Evolutionary conservation across 1,140 invertebrate genomes (phyloP).

Genomic region (Lucilia cuprina): DNA sequence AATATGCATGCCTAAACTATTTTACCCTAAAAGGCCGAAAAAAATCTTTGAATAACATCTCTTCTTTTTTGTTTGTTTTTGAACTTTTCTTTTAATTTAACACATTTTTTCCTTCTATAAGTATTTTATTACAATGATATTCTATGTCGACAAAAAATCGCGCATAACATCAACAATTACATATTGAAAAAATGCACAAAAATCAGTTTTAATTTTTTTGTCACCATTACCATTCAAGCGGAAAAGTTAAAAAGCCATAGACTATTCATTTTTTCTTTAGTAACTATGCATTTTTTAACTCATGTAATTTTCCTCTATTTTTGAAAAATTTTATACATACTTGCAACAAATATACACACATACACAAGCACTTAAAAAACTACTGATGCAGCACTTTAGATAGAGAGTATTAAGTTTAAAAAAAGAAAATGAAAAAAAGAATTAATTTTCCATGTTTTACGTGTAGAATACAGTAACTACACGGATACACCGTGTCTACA

Average conservation of each 20-base stretch:
- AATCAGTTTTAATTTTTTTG: conserved; percentile 1
- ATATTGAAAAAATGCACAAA: neutral
- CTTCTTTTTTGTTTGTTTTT: neutral
- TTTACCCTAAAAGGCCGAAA: neutral
- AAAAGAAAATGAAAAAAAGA: neutral
- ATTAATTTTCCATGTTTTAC: conserved; percentile 1
- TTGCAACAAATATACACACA: neutral
- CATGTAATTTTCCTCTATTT: neutral
- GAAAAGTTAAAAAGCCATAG: neutral
- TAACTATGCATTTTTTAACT: neutral
- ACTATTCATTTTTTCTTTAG: neutral
- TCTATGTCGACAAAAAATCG: neutral
- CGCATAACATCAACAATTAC: neutral
- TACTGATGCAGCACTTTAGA: conserved; percentile 7
- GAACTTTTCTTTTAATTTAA: neutral
- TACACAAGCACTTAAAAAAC: neutral
- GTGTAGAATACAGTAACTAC: neutral
- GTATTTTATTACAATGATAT: neutral
- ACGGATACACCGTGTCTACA: neutral
- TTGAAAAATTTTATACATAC: neutral
- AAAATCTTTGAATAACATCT: neutral
- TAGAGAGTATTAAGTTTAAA: neutral
- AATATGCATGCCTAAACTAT: neutral
- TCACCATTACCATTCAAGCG: neutral
- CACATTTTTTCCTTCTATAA: neutral